Evolutionary conservation across 2,888 invertebrate genomes (phyloP).

Genomic region (Caenorhabditis angaria): DNA sequence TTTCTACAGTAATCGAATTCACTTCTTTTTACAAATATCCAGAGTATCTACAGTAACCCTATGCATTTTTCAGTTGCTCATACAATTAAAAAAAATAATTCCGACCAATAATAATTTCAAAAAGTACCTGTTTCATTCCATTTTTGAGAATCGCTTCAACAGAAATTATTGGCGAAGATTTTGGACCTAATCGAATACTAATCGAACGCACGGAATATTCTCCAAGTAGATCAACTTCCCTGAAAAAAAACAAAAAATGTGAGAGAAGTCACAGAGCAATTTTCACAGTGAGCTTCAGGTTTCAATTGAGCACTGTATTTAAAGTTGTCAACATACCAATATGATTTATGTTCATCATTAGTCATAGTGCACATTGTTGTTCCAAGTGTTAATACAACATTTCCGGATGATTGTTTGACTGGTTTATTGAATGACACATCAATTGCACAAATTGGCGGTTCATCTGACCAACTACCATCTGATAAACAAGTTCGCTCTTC

Average conservation of each 20-base stretch:
- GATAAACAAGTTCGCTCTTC: slow-evolving; percentile 79
- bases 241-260: slow-evolving; percentile 12
- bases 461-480: slow-evolving; percentile 58
- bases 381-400: slow-evolving; percentile 38
- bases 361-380: slow-evolving; percentile 49
- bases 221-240: slow-evolving; percentile 56
- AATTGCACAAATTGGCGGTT: slow-evolving; percentile 62
- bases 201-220: slow-evolving; percentile 49
- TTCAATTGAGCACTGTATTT: background rate
- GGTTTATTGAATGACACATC: slow-evolving; percentile 62
- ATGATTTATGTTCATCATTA: slow-evolving; percentile 49
- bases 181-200: slow-evolving; percentile 39
- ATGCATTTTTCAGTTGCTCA: too few species aligned
- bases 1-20: too few species aligned
- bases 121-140: too few species aligned
- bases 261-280: too few species aligned
- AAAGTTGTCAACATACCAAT: slow-evolving; percentile 37
- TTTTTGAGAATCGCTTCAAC: slow-evolving; percentile 45
- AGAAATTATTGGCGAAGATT: slow-evolving; percentile 40
- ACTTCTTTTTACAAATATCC: too few species aligned
- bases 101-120: too few species aligned
- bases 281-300: too few species aligned
- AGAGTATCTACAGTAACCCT: too few species aligned
- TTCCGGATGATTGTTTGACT: slow-evolving; percentile 54
- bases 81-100: background rate